Conservation (phyloP, 2,113 vertebrate species). For the Pygathrix nemaeus region DNA sequence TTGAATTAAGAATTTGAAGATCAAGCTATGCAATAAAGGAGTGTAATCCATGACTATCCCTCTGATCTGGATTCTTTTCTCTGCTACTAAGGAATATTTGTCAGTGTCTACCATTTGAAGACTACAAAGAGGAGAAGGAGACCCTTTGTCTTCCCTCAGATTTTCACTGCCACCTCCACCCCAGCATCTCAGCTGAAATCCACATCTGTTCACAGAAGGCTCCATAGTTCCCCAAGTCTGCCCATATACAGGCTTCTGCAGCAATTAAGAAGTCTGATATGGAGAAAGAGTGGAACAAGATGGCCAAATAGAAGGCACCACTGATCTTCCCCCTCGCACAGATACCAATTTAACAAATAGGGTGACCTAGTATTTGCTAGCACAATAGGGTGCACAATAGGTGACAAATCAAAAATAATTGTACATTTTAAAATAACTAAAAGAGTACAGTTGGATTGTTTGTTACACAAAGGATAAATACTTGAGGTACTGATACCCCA, state of each 20-base stretch:
- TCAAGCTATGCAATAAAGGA: not conserved
- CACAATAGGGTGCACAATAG: too few relatives aligned
- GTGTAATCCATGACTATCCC: not conserved
- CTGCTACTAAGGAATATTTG: not conserved
- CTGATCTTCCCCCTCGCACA: too few relatives aligned
- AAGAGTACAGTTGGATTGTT: too few relatives aligned
- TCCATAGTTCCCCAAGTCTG: not conserved
- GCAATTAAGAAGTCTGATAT: not conserved
- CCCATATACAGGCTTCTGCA: not conserved
- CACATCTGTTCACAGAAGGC: not conserved
- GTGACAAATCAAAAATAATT: too few relatives aligned
- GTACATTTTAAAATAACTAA: too few relatives aligned
- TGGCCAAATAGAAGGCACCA: too few relatives aligned
- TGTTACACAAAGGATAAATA: too few relatives aligned
- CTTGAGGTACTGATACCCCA: too few relatives aligned
- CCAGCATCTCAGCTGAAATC: not conserved
- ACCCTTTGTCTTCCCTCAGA: not conserved
- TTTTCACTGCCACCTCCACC: not conserved
- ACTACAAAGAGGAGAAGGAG: not conserved
- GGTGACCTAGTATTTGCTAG: too few relatives aligned
- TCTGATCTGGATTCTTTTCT: not conserved
- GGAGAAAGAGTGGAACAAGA: too few relatives aligned
- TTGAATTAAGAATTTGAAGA: conserved; percentile 22
- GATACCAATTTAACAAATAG: too few relatives aligned
- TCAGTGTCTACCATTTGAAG: not conserved